Evolutionary conservation across 2,888 invertebrate genomes (phyloP), one percentile per base, ranked within the genome.

Genomic region (Dinocampus coccinellae): DNA sequence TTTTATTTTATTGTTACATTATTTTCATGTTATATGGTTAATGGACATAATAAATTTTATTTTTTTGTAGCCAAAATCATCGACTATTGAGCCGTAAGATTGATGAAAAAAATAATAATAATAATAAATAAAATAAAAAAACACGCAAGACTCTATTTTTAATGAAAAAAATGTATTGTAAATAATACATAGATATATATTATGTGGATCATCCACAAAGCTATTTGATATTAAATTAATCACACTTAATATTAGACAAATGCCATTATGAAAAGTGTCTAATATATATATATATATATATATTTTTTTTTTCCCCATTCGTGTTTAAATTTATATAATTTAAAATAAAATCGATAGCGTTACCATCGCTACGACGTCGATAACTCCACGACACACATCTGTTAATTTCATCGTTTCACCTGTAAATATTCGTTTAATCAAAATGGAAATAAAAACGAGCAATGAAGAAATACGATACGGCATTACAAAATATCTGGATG

Each of bases 61-160:
- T 64, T 36, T 67, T 75, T 84, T 85, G 34, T 74, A 86, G 86
- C 85, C 86, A 69, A 84, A 84, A 73, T 81, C 82, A 7, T 81
- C 84, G 71, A n/a, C n/a, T n/a, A n/a, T n/a, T n/a, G n/a, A n/a
- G n/a, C n/a, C n/a, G n/a, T n/a, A n/a, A n/a, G n/a, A n/a, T n/a
- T n/a, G n/a, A n/a, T n/a, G n/a, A n/a, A n/a, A n/a, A n/a, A n/a
- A n/a, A n/a, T n/a, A n/a, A n/a, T n/a, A n/a, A n/a, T n/a, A n/a
- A n/a, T n/a, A 61, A 63, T 20, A 57, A 34, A 64, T 67, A 72
- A 73, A 77, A 75, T 68, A 75, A n/a, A n/a, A n/a, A n/a, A n/a
- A n/a, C n/a, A n/a, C n/a, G n/a, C n/a, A n/a, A n/a, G n/a, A n/a
- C 64, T 74, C 57, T 77, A 33, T 65, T 22, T 53, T 29, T 65